Base-by-base conservation (phyloP, 1,140 invertebrate genomes). In the Daktulosphaira vitifoliae region DNA sequence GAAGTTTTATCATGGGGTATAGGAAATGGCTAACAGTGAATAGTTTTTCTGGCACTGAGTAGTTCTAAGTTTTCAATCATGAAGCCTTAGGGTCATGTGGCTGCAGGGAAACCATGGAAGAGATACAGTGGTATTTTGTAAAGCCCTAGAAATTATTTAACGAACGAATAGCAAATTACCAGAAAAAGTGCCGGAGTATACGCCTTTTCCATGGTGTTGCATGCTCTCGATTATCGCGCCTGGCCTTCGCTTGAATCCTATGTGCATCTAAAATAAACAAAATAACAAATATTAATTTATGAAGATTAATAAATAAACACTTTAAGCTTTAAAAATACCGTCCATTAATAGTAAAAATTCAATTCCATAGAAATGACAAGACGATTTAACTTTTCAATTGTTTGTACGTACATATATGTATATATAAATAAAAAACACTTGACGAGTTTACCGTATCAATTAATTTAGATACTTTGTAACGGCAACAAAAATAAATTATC, bases 181-280 rank as follows among this genome's bases (percentile, higher is more conserved):
- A 65, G 68, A 70, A 66, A 72, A 71, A 23, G 87, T 89, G 38
- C 87, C 88, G 18, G 87, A 89, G 73, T 89, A 90, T 52, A 89
- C 86, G 68, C 92, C 92, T 74, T 91, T 90, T 46, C 92, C 89
- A 71, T 94, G 88, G 73, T 93, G 89, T 72, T 92, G 88, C 89
- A 94, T 92, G 69, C 88, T 90, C 72, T 92, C 88, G 71, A 92
- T 92, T 71, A 92, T 89, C 69, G 89, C 89, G 48, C 89, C 89
- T 65, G 87, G 85, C n/a, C 81, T 56, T 67, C 69, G 62, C 53
- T 66, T 70, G 7, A 42, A 56, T 22, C 67, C 44, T 38, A 52
- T 66, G 9, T 52, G 66, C 44, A 71, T 70, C 70, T 72, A 52
- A 67, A 56, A 64, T n/a, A 59, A n/a, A 42, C 29, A 37, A 39